A percentile compares a stretch with the other conserved stretches of the same genome.
Evolutionary conservation across 2,888 invertebrate genomes (phyloP).

Genomic region (Polia nebulosa): DNA sequence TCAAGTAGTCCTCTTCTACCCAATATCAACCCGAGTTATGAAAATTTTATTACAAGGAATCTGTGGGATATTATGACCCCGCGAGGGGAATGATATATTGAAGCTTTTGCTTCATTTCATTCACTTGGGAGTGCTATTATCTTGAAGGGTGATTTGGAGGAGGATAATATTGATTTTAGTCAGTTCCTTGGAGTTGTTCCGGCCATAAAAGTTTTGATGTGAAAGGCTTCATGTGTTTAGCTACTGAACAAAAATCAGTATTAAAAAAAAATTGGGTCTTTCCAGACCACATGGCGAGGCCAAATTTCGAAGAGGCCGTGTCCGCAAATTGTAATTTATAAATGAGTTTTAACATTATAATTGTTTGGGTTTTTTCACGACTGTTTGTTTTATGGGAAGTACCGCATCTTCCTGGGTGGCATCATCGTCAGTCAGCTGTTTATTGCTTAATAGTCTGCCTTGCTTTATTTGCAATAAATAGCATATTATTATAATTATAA

Average conservation of each 20-base stretch:
- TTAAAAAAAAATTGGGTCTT: not conserved
- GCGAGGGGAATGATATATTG: constrained; percentile 55
- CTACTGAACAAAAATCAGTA: too few relatives aligned
- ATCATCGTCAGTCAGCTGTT: constrained; percentile 12
- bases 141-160: constrained; percentile 14
- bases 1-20: constrained; percentile 44
- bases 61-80: constrained; percentile 50
- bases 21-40: constrained; percentile 57
- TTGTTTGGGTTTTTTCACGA: constrained; percentile 19
- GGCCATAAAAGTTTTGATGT: not conserved
- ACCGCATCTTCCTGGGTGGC: not conserved
- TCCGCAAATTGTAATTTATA: not conserved
- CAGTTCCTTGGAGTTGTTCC: not conserved
- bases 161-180: constrained; percentile 33
- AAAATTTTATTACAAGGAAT: constrained; percentile 61
- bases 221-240: not conserved
- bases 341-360: not conserved
- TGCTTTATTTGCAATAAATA: too few relatives aligned
- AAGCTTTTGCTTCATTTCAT: constrained; percentile 51
- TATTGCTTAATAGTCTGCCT: not conserved
- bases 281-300: too few relatives aligned
- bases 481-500: too few relatives aligned
- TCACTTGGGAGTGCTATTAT: constrained; percentile 45
- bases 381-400: not conserved
- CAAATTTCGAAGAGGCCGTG: not conserved